phyloP scores from a whole-genome alignment of 37 sponge, comb jelly and placozoan species.

The Oopsacas minuta region DNA sequence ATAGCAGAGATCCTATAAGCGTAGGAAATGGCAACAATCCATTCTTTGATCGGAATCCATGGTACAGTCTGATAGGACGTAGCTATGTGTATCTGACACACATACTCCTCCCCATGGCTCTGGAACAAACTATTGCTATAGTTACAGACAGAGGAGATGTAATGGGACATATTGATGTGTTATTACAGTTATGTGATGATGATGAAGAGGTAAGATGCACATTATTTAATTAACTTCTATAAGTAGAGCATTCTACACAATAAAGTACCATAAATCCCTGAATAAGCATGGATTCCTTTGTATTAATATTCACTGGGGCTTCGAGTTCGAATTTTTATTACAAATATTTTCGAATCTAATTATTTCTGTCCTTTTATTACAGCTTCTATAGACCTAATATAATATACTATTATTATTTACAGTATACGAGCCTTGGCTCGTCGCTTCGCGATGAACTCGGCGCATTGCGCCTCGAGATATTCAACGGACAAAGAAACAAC shows the following conservation, averaged over 20 bases:
- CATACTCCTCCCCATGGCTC: conserved; percentile 38
- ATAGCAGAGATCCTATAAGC: neutral
- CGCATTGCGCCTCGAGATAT: too few relatives aligned
- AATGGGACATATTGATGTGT: conserved; percentile 58
- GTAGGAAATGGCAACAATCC: conserved; percentile 53
- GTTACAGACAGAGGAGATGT: conserved; percentile 79
- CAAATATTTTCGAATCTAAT: neutral
- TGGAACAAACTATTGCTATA: conserved; percentile 52
- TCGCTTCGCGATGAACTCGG: too few relatives aligned
- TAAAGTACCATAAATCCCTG: too few relatives aligned
- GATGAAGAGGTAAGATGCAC: conserved; percentile 20
- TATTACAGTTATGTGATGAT: neutral
- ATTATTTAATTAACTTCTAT: conserved; percentile 13
- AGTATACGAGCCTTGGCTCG: too few relatives aligned
- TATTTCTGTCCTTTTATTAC: neutral
- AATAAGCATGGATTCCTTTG: too few relatives aligned
- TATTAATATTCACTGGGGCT: too few relatives aligned
- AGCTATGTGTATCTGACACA: conserved; percentile 68
- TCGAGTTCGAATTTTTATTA: too few relatives aligned
- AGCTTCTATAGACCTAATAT: too few relatives aligned
- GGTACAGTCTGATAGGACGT: conserved; percentile 77
- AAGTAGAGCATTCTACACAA: neutral
- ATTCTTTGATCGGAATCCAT: conserved; percentile 73
- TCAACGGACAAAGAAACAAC: too few relatives aligned
- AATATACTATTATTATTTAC: too few relatives aligned